A percentile compares a stretch with the other conserved stretches of the same genome.
phyloP scores from a whole-genome alignment of 2,797 vertebrate genomes.

The Mormyrops attenuatus region DNA sequence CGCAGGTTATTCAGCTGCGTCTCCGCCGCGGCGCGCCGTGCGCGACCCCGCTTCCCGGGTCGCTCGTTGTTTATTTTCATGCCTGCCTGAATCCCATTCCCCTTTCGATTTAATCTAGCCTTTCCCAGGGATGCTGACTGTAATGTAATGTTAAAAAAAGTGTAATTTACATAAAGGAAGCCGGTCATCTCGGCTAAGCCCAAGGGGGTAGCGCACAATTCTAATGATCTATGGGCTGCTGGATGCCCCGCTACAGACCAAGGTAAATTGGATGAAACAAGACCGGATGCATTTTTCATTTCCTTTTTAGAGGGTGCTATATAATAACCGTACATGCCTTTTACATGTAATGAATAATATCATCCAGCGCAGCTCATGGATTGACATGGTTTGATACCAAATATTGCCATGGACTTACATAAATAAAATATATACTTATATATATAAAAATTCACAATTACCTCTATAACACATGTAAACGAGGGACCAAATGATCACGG shows the following conservation, averaged over 20 bases:
- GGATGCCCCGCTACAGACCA: neutral
- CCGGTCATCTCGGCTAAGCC: neutral
- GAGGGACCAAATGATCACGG: neutral
- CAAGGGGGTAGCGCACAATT: constrained; percentile 21
- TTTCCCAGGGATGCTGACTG: constrained; percentile 10
- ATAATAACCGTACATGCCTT: neutral
- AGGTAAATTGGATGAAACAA: constrained; percentile 26
- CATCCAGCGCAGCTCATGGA: neutral
- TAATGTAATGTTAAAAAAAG: constrained; percentile 11
- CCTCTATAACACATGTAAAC: no score
- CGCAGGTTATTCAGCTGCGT: neutral
- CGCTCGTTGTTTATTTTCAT: neutral
- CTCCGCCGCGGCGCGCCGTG: neutral
- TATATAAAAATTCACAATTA: no score
- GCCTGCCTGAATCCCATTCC: neutral
- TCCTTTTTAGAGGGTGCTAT: neutral
- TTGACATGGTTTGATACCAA: neutral
- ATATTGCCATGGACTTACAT: neutral
- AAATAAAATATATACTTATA: no score
- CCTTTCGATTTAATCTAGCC: neutral
- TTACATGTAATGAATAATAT: neutral
- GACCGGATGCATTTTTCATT: constrained; percentile 12
- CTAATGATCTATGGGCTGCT: constrained; percentile 23
- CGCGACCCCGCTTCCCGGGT: neutral
- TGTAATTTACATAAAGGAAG: constrained; percentile 24